Base-by-base conservation (phyloP, 2,113 vertebrate species). In the Ceyx melanurus region DNA sequence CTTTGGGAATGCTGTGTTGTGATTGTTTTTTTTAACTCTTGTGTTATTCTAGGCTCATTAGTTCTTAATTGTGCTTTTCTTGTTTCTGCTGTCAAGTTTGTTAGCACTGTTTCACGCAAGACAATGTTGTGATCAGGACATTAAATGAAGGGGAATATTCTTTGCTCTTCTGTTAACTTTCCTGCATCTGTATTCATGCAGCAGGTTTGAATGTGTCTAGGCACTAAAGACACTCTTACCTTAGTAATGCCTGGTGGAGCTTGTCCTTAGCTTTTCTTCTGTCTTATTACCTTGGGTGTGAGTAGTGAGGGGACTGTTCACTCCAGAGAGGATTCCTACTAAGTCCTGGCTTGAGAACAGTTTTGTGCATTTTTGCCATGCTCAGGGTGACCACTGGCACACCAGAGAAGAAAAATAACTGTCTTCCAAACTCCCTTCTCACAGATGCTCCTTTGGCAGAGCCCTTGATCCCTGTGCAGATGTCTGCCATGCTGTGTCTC, bases 51-150 rank as follows among this genome's bases (percentile, higher is more conserved):
- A 61, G 35, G 18, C 45, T 75, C 10, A 15, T 67, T 90, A 51
- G 15, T 73, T 93, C 90, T 87, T 51, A 51, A 42, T 82, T 95
- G 57, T 79, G 66, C 37, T 84, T 82, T 84, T 66, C 40, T 67
- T 87, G 40, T 76, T 92, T 87, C 33, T 92, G 31, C 50, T 94
- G 54, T 1, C 2, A 64, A 65, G 11, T 79, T 89, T 79, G 35
- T 71, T 68, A 89, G 57, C 45, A 72, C 2, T 12, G 10, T 57
- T 79, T 68, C 22, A 51, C 91, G 33, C 58, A 80, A 50, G 72
- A 13, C 26, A 76, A 28, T 22, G 9, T 5, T 71, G 13, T 40
- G 64, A 71, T 66, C 0, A 9, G 57, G 13, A 23, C 8, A 40
- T 3, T 78, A 48, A 15, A 23, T 43, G n/a, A 35, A 82, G 23